A percentile compares a stretch with the other conserved stretches of the same genome.
phyloP scores from a whole-genome alignment of 2,888 invertebrate species.

The Acleris laterana region DNA sequence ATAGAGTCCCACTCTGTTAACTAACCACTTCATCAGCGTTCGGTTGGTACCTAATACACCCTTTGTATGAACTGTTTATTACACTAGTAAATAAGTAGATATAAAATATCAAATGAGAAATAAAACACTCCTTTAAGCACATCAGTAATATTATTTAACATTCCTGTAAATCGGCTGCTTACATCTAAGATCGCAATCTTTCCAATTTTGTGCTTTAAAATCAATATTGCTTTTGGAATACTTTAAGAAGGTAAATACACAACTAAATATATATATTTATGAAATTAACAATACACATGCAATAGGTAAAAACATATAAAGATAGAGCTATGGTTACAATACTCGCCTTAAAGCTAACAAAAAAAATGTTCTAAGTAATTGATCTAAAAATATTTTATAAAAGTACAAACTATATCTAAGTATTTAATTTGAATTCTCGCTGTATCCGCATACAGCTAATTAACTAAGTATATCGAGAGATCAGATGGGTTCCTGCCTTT shows the following conservation, averaged over 20 bases:
- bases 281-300: conserved; percentile 28
- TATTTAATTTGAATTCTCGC: conserved; percentile 9
- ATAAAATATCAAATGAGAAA: conserved; percentile 42
- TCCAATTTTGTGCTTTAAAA: conserved; percentile 33
- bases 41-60: background rate
- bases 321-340: conserved; percentile 27
- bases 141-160: conserved; percentile 60
- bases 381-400: conserved; percentile 16
- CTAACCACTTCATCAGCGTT: background rate
- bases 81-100: background rate
- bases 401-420: conserved; percentile 22
- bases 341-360: conserved; percentile 12
- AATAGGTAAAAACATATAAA: conserved; percentile 26
- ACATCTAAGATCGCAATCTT: conserved; percentile 45
- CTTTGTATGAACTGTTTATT: background rate
- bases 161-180: conserved; percentile 53
- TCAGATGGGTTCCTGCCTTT: conserved; percentile 21
- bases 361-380: conserved; percentile 9
- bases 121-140: conserved; percentile 67
- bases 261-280: conserved; percentile 41
- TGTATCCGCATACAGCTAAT: conserved; percentile 8
- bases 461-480: conserved; percentile 23
- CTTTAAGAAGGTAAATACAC: conserved; percentile 41
- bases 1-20: conserved; percentile 42
- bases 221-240: conserved; percentile 61